phyloP scores from a whole-genome alignment of 2,113 vertebrate genomes.

The Myotis lucifugus region DNA sequence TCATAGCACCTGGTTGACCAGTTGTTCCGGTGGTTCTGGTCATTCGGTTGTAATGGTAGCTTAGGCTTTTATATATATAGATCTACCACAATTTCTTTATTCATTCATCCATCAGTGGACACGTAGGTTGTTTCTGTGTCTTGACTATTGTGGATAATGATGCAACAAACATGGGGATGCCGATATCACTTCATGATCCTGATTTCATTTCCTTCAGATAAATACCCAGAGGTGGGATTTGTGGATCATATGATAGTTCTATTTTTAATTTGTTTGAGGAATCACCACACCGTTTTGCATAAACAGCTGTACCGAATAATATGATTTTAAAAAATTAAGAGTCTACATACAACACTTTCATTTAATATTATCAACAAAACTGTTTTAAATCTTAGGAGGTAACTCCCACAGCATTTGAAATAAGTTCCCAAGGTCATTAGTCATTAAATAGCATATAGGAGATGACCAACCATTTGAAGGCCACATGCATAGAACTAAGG shows the following conservation, averaged over 20 bases:
- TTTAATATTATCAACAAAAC: background rate
- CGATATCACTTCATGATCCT: background rate
- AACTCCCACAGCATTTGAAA: rapidly evolving
- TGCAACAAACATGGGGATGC: background rate
- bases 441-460: background rate
- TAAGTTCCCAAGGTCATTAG: background rate
- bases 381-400: background rate
- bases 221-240: too few relatives aligned
- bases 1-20: too few relatives aligned
- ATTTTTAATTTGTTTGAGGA: background rate
- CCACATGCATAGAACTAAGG: too few relatives aligned
- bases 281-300: background rate
- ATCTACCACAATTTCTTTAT: background rate
- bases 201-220: background rate
- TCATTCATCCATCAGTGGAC: background rate
- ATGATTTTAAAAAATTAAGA: background rate
- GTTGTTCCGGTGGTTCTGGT: too few relatives aligned
- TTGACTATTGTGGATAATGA: background rate
- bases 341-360: background rate
- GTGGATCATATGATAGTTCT: background rate
- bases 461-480: background rate
- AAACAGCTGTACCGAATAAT: background rate
- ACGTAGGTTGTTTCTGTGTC: background rate
- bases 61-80: too few relatives aligned
- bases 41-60: too few relatives aligned